Conservation (phyloP, 2,113 vertebrate genomes). For the Coptodon rendalli region DNA sequence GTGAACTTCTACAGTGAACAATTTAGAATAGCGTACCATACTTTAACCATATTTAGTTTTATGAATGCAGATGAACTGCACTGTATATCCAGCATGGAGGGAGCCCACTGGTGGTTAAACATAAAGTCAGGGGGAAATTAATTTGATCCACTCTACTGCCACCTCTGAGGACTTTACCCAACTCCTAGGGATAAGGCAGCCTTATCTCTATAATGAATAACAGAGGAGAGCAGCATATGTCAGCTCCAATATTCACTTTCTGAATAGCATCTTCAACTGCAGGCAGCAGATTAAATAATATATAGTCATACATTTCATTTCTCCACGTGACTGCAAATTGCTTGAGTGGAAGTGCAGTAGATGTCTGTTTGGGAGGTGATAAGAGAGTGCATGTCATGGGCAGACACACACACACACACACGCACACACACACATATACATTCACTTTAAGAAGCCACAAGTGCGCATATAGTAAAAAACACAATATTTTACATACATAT, state of each 20-base stretch:
- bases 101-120: not conserved
- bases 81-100: not conserved
- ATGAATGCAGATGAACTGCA: not conserved
- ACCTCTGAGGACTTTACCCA: not conserved
- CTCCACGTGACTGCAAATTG: slow-evolving; percentile 22
- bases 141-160: slow-evolving; percentile 12
- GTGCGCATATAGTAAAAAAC: not conserved
- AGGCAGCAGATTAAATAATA: slow-evolving; percentile 48
- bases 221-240: slow-evolving; percentile 19
- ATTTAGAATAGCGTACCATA: not conserved
- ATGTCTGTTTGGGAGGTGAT: slow-evolving; percentile 50
- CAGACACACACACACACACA: not conserved
- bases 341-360: slow-evolving; percentile 16
- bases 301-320: slow-evolving; percentile 25
- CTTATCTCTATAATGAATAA: slow-evolving; percentile 52
- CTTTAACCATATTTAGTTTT: not conserved
- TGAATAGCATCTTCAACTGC: slow-evolving; percentile 39
- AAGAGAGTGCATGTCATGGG: slow-evolving; percentile 6
- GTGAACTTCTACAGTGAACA: not conserved
- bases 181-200: not conserved
- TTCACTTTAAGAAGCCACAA: not conserved
- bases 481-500: not conserved
- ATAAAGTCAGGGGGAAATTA: slow-evolving; percentile 19
- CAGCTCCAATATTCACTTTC: slow-evolving; percentile 29
- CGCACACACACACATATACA: not conserved